Percentiles rank a stretch among this genome's conserved stretches.
Evolutionary conservation across 2,113 vertebrate genomes (phyloP).

Genomic region (Rhea pennata): DNA sequence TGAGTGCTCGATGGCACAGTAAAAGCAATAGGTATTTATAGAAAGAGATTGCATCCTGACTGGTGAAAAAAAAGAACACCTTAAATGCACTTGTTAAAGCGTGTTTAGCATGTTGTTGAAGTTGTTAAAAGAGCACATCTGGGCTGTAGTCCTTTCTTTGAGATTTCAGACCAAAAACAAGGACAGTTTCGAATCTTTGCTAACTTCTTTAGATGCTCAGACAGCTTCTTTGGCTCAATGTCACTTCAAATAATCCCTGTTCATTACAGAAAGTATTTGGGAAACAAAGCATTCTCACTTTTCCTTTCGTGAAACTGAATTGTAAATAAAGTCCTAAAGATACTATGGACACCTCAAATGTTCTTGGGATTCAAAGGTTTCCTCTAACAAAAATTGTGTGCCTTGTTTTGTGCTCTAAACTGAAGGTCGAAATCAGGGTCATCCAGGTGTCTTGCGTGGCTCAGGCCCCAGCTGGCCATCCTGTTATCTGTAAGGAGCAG

Average conservation of each 20-base stretch:
- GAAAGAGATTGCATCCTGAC: background rate
- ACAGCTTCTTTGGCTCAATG: background rate
- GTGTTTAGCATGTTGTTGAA: too few species aligned
- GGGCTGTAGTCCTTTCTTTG: background rate
- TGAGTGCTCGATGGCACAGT: background rate
- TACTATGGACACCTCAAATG: background rate
- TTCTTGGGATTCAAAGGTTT: background rate
- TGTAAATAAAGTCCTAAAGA: slow-evolving; percentile 37
- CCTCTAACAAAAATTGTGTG: background rate
- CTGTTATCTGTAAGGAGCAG: background rate
- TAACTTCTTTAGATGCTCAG: background rate
- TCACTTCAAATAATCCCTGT: background rate
- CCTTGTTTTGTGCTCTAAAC: background rate
- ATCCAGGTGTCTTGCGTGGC: background rate
- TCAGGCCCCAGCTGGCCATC: background rate
- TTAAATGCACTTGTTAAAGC: background rate
- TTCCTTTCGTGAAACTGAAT: background rate
- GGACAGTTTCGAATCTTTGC: background rate
- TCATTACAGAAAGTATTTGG: slow-evolving; percentile 1
- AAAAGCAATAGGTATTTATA: background rate
- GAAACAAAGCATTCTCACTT: background rate
- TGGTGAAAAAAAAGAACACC: background rate
- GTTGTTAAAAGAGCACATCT: background rate
- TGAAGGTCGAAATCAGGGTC: background rate
- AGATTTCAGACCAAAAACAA: background rate